phyloP scores from a whole-genome alignment of 2,888 invertebrate genomes.

The Brachypalpus laphriformis region DNA sequence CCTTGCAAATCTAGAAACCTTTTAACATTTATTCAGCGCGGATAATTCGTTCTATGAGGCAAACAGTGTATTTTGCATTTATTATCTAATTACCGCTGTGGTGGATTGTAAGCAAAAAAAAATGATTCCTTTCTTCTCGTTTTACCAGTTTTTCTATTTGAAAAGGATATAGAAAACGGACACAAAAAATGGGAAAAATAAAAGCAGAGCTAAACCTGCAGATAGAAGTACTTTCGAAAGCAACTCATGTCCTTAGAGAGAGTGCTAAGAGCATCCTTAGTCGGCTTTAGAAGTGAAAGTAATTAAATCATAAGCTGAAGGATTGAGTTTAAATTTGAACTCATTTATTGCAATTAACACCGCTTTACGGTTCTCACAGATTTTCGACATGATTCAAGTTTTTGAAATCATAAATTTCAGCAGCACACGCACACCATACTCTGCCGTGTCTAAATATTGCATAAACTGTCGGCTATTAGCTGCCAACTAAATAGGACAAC shows the following conservation, averaged over 20 bases:
- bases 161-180: neutral
- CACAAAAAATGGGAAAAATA: neutral
- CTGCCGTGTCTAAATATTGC: neutral
- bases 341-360: neutral
- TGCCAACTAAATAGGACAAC: constrained; percentile 6
- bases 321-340: neutral
- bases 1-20: neutral
- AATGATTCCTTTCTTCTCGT: neutral
- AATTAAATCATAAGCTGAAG: neutral
- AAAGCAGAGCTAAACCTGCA: neutral
- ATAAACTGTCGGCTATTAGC: no score
- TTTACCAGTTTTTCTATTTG: neutral
- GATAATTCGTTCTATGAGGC: constrained; percentile 19
- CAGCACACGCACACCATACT: neutral
- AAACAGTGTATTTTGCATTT: constrained; percentile 11
- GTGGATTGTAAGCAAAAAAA: constrained; percentile 8
- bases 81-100: constrained; percentile 22
- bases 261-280: neutral
- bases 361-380: no score
- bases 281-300: neutral
- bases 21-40: constrained; percentile 5
- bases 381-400: neutral
- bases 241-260: neutral
- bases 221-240: neutral
- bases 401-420: no score